Percentiles rank a stretch among this genome's conserved stretches.
phyloP scores from a whole-genome alignment of 2,888 invertebrate genomes.

The Andrena camellia region DNA sequence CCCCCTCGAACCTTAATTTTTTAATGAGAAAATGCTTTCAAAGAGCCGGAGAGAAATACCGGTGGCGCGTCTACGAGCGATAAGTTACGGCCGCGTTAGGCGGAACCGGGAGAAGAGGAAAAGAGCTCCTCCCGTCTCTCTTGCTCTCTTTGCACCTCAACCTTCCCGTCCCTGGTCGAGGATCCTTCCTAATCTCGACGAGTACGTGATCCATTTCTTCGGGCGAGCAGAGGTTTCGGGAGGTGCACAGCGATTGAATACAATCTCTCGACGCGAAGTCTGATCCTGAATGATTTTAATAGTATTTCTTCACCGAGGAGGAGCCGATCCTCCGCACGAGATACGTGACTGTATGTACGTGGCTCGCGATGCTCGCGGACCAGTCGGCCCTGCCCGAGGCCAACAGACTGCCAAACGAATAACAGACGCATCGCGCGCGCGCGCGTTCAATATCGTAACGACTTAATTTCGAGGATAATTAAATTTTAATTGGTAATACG shows the following conservation, averaged over 20 bases:
- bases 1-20: slow-evolving; percentile 85
- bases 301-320: no score
- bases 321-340: no score
- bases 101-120: slow-evolving; percentile 72
- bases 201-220: no score
- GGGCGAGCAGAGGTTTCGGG: no score
- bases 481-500: slow-evolving; percentile 84
- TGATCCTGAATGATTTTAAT: no score
- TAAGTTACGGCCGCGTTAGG: slow-evolving; percentile 82
- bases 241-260: no score
- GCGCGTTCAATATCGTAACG: slow-evolving; percentile 68
- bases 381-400: neutral
- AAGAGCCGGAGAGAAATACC: slow-evolving; percentile 85
- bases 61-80: slow-evolving; percentile 82
- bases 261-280: no score
- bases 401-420: slow-evolving; percentile 6
- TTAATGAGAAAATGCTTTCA: slow-evolving; percentile 90
- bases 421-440: slow-evolving; percentile 35
- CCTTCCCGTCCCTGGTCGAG: no score
- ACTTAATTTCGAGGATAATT: slow-evolving; percentile 81
- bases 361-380: no score
- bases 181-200: no score
- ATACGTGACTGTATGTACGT: no score
- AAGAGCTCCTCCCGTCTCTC: slow-evolving; percentile 8
- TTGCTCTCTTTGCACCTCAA: neutral